Evolutionary conservation across 2,888 invertebrate genomes (phyloP).

Genomic region (Quadriops clusia): DNA sequence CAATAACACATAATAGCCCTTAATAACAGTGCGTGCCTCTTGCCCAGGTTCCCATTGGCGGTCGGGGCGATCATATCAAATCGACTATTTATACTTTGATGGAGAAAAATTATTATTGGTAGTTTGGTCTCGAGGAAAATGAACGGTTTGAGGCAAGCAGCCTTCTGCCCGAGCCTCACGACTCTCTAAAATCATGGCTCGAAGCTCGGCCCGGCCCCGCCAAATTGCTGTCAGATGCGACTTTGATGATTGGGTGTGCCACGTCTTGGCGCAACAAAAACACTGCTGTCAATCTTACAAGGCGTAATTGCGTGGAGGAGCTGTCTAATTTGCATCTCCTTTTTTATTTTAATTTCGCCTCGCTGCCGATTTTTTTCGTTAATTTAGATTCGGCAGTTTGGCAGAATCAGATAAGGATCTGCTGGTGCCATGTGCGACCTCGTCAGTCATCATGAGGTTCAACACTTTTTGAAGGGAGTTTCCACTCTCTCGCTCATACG

Average conservation of each 20-base stretch:
- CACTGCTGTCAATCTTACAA: conserved; percentile 28
- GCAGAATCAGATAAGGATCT: too few relatives aligned
- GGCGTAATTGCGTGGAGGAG: conserved; percentile 28
- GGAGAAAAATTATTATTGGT: conserved; percentile 39
- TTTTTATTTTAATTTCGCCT: conserved; percentile 21
- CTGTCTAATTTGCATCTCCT: conserved; percentile 26
- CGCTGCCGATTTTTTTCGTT: conserved; percentile 10
- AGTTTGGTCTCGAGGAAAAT: conserved; percentile 32
- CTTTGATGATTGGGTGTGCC: conserved; percentile 34
- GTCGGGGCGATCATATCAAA: conserved; percentile 34
- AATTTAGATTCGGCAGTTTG: conserved; percentile 1
- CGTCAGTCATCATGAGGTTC: too few relatives aligned
- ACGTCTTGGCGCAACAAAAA: conserved; percentile 19
- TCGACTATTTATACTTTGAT: conserved; percentile 37
- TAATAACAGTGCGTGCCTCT: conserved; percentile 36
- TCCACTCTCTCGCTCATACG: too few relatives aligned
- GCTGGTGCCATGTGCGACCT: too few relatives aligned
- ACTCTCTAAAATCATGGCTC: conserved; percentile 34
- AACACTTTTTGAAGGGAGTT: too few relatives aligned
- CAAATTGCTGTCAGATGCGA: conserved; percentile 34
- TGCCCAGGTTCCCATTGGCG: conserved; percentile 32
- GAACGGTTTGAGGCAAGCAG: conserved; percentile 29
- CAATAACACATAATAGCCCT: conserved; percentile 39
- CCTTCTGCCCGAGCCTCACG: conserved; percentile 27
- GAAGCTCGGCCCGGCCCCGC: conserved; percentile 23